A percentile compares a stretch with the other conserved stretches of the same genome.
Conservation (phyloP, 2,113 vertebrate species). For the Pyrgilauda ruficollis region DNA sequence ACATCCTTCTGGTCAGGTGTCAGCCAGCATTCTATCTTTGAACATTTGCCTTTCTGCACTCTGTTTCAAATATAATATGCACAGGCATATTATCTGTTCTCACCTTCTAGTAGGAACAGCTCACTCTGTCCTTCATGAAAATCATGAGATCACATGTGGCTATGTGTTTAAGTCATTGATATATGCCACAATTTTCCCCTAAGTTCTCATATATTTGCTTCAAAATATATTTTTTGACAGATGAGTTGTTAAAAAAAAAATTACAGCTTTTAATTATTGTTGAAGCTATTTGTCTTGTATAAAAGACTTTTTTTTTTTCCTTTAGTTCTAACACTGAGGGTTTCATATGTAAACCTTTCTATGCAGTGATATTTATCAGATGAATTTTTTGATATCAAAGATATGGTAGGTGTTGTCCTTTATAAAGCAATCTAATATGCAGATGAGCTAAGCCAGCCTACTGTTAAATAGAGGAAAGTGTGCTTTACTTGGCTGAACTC, state of each 20-base stretch:
- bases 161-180: accelerated
- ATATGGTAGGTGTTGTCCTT: neutral
- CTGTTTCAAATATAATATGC: neutral
- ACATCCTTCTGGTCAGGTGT: neutral
- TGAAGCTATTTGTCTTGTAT: neutral
- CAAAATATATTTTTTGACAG: neutral
- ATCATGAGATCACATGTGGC: neutral
- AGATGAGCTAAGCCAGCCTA: neutral
- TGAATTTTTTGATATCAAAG: neutral
- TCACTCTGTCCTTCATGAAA: neutral
- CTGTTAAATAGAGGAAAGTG: neutral
- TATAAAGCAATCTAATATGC: neutral
- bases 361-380: neutral
- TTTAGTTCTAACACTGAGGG: neutral
- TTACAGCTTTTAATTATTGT: neutral
- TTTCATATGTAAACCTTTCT: neutral
- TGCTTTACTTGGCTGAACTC: neutral
- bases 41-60: neutral
- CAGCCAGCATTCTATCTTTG: neutral
- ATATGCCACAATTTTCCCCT: neutral
- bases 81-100: neutral
- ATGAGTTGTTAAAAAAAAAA: neutral
- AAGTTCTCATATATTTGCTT: neutral
- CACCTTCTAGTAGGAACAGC: neutral
- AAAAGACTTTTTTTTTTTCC: neutral